phyloP scores from a whole-genome alignment of 2,888 invertebrate genomes.

The Blastobasis lacticolella region DNA sequence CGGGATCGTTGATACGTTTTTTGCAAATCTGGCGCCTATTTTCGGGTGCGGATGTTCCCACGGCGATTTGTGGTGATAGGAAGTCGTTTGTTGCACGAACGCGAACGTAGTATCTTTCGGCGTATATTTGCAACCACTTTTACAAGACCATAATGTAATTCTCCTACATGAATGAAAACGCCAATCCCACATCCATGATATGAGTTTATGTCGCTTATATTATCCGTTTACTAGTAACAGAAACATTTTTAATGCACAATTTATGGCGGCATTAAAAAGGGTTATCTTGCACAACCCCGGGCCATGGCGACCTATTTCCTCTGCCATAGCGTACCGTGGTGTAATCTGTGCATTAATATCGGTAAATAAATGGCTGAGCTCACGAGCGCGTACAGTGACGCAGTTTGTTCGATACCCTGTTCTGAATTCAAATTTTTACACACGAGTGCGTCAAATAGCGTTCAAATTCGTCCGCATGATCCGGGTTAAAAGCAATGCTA shows the following conservation, averaged over 20 bases:
- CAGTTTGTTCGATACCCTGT: slow-evolving; percentile 27
- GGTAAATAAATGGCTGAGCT: slow-evolving; percentile 28
- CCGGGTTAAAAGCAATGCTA: too few relatives aligned
- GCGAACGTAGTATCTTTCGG: too few relatives aligned
- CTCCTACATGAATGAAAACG: too few relatives aligned
- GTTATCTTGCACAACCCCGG: slow-evolving; percentile 45
- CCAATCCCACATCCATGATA: neutral
- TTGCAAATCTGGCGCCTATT: too few relatives aligned
- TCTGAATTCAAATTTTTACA: slow-evolving; percentile 21
- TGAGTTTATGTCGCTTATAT: slow-evolving; percentile 9
- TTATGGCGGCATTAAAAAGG: slow-evolving; percentile 35
- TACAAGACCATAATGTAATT: too few relatives aligned
- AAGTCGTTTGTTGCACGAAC: too few relatives aligned
- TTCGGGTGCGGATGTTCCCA: too few relatives aligned
- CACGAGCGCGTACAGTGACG: slow-evolving; percentile 22
- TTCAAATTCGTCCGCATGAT: too few relatives aligned
- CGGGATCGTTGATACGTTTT: too few relatives aligned
- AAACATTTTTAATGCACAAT: slow-evolving; percentile 34
- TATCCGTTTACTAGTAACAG: slow-evolving; percentile 10
- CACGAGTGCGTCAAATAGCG: slow-evolving; percentile 3
- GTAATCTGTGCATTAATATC: slow-evolving; percentile 45
- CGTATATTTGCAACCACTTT: too few relatives aligned
- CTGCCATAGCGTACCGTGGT: slow-evolving; percentile 22
- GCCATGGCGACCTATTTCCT: slow-evolving; percentile 46
- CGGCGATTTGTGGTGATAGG: too few relatives aligned